Percentiles rank a stretch among this genome's conserved stretches.
Conservation (phyloP, 2,888 invertebrate species). For the Ectropis crepuscularia region DNA sequence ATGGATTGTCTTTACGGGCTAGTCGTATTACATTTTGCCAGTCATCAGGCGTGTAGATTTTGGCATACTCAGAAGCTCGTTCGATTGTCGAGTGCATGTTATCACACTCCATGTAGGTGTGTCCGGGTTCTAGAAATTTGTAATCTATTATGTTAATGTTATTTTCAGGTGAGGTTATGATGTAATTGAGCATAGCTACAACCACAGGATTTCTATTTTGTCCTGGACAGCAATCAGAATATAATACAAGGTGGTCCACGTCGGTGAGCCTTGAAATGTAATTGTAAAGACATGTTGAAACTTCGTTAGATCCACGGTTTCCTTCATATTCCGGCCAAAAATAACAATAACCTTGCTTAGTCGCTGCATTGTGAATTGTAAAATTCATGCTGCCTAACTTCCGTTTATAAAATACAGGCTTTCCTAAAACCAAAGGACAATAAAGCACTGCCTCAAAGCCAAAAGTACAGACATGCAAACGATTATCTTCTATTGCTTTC, state of each 20-base stretch:
- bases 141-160: constrained; percentile 17
- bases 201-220: constrained; percentile 29
- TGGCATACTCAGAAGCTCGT: constrained; percentile 28
- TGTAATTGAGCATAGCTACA: constrained; percentile 21
- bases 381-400: constrained; percentile 39
- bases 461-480: constrained; percentile 37
- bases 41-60: constrained; percentile 32
- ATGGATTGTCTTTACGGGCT: constrained; percentile 4
- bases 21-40: constrained; percentile 22
- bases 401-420: constrained; percentile 27
- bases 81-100: constrained; percentile 28
- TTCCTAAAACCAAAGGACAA: constrained; percentile 35
- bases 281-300: constrained; percentile 10
- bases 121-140: constrained; percentile 25
- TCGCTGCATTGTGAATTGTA: constrained; percentile 38
- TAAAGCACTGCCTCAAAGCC: constrained; percentile 37
- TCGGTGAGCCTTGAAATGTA: constrained; percentile 10
- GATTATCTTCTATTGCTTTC: constrained; percentile 29
- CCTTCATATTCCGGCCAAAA: constrained; percentile 35
- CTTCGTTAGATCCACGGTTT: constrained; percentile 29
- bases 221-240: constrained; percentile 31
- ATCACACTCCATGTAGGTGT: constrained; percentile 24
- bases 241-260: constrained; percentile 26
- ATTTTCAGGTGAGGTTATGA: constrained; percentile 17
- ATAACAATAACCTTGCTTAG: constrained; percentile 38